These are phyloP conservation scores for Crocuta crocuta DNA, from an alignment of 2,113 vertebrate species.

Conservation along the genomic window DNA sequence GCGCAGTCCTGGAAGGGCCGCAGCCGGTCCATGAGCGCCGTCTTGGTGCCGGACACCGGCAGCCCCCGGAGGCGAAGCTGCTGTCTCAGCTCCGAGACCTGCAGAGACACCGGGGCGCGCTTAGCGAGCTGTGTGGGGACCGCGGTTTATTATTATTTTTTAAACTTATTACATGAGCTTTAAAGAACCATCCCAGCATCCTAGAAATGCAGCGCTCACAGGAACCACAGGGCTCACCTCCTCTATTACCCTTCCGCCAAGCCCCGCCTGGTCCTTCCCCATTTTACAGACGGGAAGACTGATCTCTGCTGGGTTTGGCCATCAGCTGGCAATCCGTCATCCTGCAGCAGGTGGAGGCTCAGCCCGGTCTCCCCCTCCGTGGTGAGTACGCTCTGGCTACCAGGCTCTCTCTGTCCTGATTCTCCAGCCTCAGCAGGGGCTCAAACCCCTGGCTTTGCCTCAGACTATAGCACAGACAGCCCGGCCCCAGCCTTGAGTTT, in stretches of 20 bases:
- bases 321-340: too few species aligned
- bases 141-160: background rate
- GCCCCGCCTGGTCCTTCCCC: background rate
- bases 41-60: constrained; percentile 97
- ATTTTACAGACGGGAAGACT: background rate
- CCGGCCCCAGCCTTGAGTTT: background rate
- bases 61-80: constrained; percentile 96
- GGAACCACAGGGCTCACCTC: background rate
- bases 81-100: constrained; percentile 98
- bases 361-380: too few species aligned
- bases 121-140: background rate
- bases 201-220: background rate
- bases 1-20: constrained; percentile 94
- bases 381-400: background rate
- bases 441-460: accelerated
- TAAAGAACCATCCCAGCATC: background rate
- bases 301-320: background rate
- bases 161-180: background rate
- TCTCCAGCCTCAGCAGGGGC: background rate
- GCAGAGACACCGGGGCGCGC: background rate
- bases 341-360: accelerated
- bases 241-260: too few species aligned
- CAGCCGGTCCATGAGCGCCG: constrained; percentile 95
- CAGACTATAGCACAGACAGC: accelerated
- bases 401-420: background rate